A percentile compares a stretch with the other conserved stretches of the same genome.
Evolutionary conservation across 35 echinoderm and acorn worm genomes (phyloP).

Genomic region (Holothuria glaberrima): DNA sequence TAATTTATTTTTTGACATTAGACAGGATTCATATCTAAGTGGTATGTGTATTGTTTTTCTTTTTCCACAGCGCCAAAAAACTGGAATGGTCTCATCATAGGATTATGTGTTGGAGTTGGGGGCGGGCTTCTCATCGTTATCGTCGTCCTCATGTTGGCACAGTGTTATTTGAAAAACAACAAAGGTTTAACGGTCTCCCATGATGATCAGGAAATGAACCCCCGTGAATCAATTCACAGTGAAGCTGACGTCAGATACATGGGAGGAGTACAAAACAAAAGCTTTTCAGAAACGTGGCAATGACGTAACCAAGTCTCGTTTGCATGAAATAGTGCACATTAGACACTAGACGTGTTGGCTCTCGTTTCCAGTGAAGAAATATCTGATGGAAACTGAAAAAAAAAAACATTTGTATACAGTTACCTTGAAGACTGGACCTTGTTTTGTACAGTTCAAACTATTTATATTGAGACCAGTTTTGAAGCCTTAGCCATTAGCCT

Average conservation of each 20-base stretch:
- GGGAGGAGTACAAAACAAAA: background rate
- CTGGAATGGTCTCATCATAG: conserved; percentile 23
- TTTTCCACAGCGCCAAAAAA: background rate
- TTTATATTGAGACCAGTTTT: too few species aligned
- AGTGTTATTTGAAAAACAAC: background rate
- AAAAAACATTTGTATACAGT: too few species aligned
- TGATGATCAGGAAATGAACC: conserved; percentile 6
- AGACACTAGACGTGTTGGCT: too few species aligned
- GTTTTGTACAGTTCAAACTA: too few species aligned
- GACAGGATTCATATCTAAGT: background rate
- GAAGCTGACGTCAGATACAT: too few species aligned
- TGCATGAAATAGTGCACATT: too few species aligned
- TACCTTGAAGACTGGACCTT: too few species aligned
- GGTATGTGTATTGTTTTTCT: background rate
- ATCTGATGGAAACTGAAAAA: too few species aligned
- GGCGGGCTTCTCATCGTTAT: conserved; percentile 2
- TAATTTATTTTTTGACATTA: background rate
- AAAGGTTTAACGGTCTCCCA: background rate
- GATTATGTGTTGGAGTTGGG: conserved; percentile 13
- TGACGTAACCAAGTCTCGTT: too few species aligned
- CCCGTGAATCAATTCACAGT: background rate
- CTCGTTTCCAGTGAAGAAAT: too few species aligned
- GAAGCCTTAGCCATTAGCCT: too few species aligned
- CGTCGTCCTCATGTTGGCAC: background rate
- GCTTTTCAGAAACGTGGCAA: conserved; percentile 3